phyloP scores from a whole-genome alignment of 1,140 invertebrate genomes.

The Subanguina moxae region DNA sequence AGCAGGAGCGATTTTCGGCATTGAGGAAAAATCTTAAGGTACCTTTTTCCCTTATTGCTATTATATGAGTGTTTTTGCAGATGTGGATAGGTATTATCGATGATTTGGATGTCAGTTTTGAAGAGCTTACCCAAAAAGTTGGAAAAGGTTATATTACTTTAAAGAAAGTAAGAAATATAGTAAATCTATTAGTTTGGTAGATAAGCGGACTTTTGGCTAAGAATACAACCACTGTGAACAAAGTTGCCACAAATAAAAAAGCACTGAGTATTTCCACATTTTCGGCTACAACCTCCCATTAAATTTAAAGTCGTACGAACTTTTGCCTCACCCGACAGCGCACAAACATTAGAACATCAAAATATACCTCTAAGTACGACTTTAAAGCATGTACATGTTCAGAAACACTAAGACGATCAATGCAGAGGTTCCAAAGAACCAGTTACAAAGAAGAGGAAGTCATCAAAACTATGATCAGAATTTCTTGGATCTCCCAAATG shows the following conservation, averaged over 20 bases:
- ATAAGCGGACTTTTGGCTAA: not conserved
- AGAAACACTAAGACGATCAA: slow-evolving; percentile 43
- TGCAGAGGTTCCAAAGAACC: slow-evolving; percentile 55
- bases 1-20: slow-evolving; percentile 16
- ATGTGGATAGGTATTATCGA: slow-evolving; percentile 46
- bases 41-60: not conserved
- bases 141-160: slow-evolving; percentile 18
- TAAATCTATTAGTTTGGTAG: not conserved
- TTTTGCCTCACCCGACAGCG: too few relatives aligned
- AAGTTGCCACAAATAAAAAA: too few relatives aligned
- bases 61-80: slow-evolving; percentile 24
- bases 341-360: too few relatives aligned
- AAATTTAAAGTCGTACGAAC: too few relatives aligned
- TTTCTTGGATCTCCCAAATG: slow-evolving; percentile 58
- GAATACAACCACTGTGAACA: too few relatives aligned
- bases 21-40: slow-evolving; percentile 48
- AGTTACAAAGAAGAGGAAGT: slow-evolving; percentile 53
- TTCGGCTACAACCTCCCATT: too few relatives aligned
- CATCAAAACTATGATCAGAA: slow-evolving; percentile 48
- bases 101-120: slow-evolving; percentile 48
- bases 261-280: not conserved
- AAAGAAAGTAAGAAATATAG: slow-evolving; percentile 24
- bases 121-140: slow-evolving; percentile 57
- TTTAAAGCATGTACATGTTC: too few relatives aligned
- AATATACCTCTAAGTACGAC: too few relatives aligned